These are phyloP conservation scores for Phenganax stokvisi DNA, from an alignment of 92 coral and sea anemone species.

Conservation along the genomic window DNA sequence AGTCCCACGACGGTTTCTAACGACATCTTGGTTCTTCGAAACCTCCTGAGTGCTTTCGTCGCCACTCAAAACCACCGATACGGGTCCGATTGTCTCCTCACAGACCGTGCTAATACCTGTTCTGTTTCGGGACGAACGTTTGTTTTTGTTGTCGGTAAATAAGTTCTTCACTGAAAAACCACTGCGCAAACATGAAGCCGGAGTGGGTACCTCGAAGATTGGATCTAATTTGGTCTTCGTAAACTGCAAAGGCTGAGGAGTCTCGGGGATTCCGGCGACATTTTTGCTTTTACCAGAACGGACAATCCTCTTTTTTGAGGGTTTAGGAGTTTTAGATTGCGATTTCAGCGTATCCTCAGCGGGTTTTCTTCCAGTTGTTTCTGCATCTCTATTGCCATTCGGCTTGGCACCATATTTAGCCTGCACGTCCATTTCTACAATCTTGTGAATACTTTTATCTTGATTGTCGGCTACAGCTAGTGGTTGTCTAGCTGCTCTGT, in stretches of 20 bases:
- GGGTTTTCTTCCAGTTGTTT: conserved; percentile 59
- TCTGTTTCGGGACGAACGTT: conserved; percentile 2
- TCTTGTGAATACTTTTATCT: background rate
- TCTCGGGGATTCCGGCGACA: conserved; percentile 54
- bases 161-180: conserved; percentile 14
- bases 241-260: conserved; percentile 71
- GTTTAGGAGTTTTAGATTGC: background rate
- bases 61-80: background rate
- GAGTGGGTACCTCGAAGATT: conserved; percentile 71
- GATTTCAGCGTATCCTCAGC: conserved; percentile 6
- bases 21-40: conserved; percentile 8
- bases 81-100: background rate
- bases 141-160: conserved; percentile 26
- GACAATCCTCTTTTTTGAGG: conserved; percentile 26
- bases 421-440: background rate
- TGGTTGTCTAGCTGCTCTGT: background rate
- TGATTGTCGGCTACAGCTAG: background rate
- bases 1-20: background rate
- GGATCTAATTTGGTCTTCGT: conserved; percentile 72
- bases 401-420: conserved; percentile 51
- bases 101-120: conserved; percentile 23
- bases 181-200: conserved; percentile 49
- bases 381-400: conserved; percentile 38
- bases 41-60: background rate
- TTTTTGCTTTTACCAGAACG: conserved; percentile 45